Conservation (phyloP, 2,888 invertebrate species). For the Teinopalpus imperialis region DNA sequence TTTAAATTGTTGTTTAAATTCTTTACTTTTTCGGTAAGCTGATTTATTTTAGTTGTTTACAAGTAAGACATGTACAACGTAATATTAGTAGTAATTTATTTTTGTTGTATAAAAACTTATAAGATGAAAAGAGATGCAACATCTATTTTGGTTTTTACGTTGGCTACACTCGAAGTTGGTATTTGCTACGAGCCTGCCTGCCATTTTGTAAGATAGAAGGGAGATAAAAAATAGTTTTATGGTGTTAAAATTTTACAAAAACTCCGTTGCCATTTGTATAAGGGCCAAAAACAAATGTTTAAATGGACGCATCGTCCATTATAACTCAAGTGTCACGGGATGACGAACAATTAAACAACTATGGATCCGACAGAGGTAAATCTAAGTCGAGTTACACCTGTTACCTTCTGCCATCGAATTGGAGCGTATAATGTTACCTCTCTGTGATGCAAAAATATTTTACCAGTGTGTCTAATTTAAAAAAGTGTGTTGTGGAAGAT, state of each 20-base stretch:
- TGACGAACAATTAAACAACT: constrained; percentile 97
- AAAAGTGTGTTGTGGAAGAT: constrained; percentile 44
- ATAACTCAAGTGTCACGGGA: constrained; percentile 99
- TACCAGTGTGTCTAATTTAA: constrained; percentile 50
- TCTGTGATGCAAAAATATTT: constrained; percentile 64
- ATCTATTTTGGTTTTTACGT: constrained; percentile 49
- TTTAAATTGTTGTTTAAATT: too few species aligned
- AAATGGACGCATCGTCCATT: constrained; percentile 99
- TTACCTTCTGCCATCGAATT: constrained; percentile 78
- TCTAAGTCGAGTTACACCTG: constrained; percentile 78
- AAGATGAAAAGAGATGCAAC: constrained; percentile 39
- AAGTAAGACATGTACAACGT: background rate
- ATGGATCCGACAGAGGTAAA: constrained; percentile 96
- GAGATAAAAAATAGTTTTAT: constrained; percentile 82
- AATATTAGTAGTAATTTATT: constrained; percentile 10
- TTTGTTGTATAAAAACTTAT: constrained; percentile 31
- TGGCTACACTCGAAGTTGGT: constrained; percentile 67
- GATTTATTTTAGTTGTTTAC: constrained; percentile 4
- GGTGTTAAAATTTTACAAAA: constrained; percentile 78
- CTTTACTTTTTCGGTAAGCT: too few species aligned
- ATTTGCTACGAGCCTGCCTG: constrained; percentile 75
- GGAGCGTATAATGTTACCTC: constrained; percentile 77
- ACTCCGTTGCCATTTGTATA: constrained; percentile 76
- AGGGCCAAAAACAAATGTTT: constrained; percentile 81
- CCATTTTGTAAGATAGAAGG: constrained; percentile 82